A percentile compares a stretch with the other conserved stretches of the same genome.
Evolutionary conservation across 2,113 vertebrate genomes (phyloP).

Genomic region (Apodemus speciosus): DNA sequence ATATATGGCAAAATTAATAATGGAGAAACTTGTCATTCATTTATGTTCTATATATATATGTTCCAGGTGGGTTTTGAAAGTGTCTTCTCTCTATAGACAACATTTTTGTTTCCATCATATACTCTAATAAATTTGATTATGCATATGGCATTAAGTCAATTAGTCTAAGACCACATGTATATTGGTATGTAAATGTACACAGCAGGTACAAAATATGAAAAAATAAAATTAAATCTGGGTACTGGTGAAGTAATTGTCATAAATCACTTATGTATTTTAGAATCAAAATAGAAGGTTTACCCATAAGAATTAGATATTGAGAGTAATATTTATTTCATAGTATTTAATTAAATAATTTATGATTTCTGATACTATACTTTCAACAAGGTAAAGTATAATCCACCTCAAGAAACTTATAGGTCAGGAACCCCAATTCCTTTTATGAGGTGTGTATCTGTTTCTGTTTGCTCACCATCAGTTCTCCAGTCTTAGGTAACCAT

Average conservation of each 20-base stretch:
- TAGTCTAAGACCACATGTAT: not conserved
- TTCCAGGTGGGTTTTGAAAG: slow-evolving; percentile 23
- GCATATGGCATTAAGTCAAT: slow-evolving; percentile 3
- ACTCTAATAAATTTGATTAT: slow-evolving; percentile 16
- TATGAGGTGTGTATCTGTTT: not conserved
- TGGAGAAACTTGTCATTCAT: slow-evolving; percentile 45
- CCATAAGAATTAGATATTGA: not conserved
- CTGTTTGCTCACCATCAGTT: not conserved
- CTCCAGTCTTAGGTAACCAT: not conserved
- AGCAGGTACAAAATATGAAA: not conserved
- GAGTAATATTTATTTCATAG: not conserved
- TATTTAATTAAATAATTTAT: slow-evolving; percentile 52
- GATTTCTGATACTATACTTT: not conserved
- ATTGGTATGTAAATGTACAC: not conserved
- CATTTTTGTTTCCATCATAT: slow-evolving; percentile 15
- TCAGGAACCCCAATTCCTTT: not conserved
- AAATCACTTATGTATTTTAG: slow-evolving; percentile 22
- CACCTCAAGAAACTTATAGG: not conserved
- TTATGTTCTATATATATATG: slow-evolving; percentile 46
- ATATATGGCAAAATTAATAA: not conserved
- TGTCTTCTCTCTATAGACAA: slow-evolving; percentile 60
- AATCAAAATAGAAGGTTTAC: slow-evolving; percentile 18
- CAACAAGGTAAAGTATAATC: not conserved
- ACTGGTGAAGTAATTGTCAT: not conserved
- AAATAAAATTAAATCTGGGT: slow-evolving; percentile 22